Evolutionary conservation across 2,797 vertebrate genomes (phyloP), one percentile per base, ranked within the genome.

Genomic region (Geotrypetes seraphini): DNA sequence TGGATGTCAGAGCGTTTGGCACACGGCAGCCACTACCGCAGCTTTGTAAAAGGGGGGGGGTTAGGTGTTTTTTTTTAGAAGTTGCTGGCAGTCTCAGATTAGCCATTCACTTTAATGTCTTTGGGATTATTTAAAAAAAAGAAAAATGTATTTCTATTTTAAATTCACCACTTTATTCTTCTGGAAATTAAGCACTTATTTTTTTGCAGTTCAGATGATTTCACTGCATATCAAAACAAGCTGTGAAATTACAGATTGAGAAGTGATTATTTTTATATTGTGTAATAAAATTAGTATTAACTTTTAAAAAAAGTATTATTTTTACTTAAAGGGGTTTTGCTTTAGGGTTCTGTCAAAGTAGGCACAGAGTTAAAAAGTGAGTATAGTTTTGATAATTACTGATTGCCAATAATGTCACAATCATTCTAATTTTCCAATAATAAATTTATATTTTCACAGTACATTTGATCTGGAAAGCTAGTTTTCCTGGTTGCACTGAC

Each of bases 271-370:
- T 75, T 73, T 66, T 75, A 68, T 79, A 51, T 75, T 69, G 69
- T 75, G 47, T 63, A 77, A 79, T 71, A 62, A 79, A 76, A 74
- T 73, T 81, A 83, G 75, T 83, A 78, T 85, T 84, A 85, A 67
- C 63, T 81, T 75, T 78, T 79, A 52, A n/a, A 79, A 52, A n/a
- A 79, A 45, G 85, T 53, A 50, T 63, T 60, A 48, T 47, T 67
- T 58, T 69, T 79, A 73, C n/a, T n/a, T n/a, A n/a, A n/a, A n/a
- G n/a, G n/a, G n/a, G n/a, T n/a, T n/a, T n/a, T n/a, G n/a, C n/a
- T n/a, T n/a, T n/a, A n/a, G n/a, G n/a, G n/a, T 65, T 77, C 83
- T 66, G 73, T 69, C 65, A 69, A 65, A 57, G 61, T 71, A 63
- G 61, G 62, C 21, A 71, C 72, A 57, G 42, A 60, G 39, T n/a